These are phyloP conservation scores for Myotis yumanensis DNA, from an alignment of 2,113 vertebrate species.

Conservation along the genomic window DNA sequence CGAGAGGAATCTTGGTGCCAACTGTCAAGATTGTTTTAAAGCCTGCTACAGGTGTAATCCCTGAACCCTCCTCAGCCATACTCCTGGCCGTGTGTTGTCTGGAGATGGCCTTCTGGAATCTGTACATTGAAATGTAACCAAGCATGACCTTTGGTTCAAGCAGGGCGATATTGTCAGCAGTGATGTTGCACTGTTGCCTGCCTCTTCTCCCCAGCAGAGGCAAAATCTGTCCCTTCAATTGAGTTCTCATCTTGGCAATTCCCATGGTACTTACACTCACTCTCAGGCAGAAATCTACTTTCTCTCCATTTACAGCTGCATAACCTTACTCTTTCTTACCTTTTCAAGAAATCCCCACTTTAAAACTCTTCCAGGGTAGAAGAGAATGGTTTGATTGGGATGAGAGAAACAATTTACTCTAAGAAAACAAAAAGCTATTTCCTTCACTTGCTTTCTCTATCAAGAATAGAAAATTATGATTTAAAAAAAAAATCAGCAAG, in stretches of 20 bases:
- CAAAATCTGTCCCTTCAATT: background rate
- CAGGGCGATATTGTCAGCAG: background rate
- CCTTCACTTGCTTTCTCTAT: constrained; percentile 40
- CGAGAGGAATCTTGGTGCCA: background rate
- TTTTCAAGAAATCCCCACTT: background rate
- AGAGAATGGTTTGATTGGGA: background rate
- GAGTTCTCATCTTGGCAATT: background rate
- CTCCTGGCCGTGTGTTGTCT: background rate
- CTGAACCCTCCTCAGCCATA: background rate
- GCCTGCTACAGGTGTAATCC: background rate
- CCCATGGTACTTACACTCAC: background rate
- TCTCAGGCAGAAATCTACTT: background rate
- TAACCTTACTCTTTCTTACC: background rate
- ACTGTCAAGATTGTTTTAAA: constrained; percentile 1
- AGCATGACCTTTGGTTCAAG: background rate
- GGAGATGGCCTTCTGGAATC: background rate
- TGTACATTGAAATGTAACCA: constrained; percentile 6
- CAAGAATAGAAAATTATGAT: constrained; percentile 67
- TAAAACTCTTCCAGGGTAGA: background rate
- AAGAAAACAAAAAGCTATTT: constrained; percentile 64
- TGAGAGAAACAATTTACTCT: constrained; percentile 59
- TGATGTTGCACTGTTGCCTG: background rate
- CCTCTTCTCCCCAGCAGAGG: background rate
- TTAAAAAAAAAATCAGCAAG: constrained; percentile 51
- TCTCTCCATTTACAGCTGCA: background rate